Evolutionary conservation across 2,888 invertebrate species (phyloP), one percentile per base, ranked within the genome.

Genomic region (Gisinianus flammeolus): DNA sequence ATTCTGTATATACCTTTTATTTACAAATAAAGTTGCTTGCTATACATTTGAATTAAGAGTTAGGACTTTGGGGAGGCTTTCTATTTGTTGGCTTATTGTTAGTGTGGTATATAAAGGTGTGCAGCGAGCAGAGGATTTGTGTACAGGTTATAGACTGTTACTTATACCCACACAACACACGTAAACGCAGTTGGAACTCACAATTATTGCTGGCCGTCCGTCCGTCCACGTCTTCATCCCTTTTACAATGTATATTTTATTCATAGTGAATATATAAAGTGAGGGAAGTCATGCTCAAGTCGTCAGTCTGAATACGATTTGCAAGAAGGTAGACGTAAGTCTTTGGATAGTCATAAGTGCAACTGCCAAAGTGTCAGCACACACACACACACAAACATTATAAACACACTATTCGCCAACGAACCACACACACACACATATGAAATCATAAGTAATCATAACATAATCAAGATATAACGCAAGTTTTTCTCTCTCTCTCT

Each of bases 211-310:
- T n/a, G n/a, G n/a, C n/a, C n/a, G n/a, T n/a, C n/a, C n/a, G n/a
- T n/a, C n/a, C n/a, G n/a, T n/a, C n/a, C n/a, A n/a, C n/a, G n/a
- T n/a, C n/a, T n/a, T n/a, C n/a, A n/a, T n/a, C n/a, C n/a, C n/a
- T n/a, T n/a, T n/a, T n/a, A n/a, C n/a, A n/a, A n/a, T n/a, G 44
- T 6, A 19, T 44, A 19, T 44, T 16, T 44, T 44, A 44, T 44
- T 44, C 19, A 16, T 44, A 12, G 19, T 44, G 12, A 19, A 31
- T 31, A 69, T 69, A 69, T 69, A 69, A 69, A 69, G 69, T 69
- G n/a, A 22, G 69, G 44, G 24, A 69, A 69, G 35, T 69, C n/a
- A 69, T n/a, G 24, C 44, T 24, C 44, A 69, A 69, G 69, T 44
- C 24, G 10, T 69, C 69, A 69, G 69, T 69, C 69, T 35, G 69